phyloP scores from a whole-genome alignment of 2,797 vertebrate genomes.

The Manis pentadactyla region DNA sequence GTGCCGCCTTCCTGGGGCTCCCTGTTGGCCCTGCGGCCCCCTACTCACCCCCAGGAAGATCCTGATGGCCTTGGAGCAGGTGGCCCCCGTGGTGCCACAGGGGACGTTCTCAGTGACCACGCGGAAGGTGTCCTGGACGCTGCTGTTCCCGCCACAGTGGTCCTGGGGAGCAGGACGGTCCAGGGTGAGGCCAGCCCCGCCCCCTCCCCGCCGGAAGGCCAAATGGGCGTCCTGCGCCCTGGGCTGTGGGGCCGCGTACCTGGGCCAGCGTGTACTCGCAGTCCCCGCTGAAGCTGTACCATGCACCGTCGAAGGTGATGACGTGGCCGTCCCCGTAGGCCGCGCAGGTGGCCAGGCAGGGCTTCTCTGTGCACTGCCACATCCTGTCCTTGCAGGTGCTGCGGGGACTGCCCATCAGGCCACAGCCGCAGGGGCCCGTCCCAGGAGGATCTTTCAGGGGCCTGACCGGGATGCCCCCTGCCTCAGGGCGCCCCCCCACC shows the following conservation, averaged over 20 bases:
- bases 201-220: too few species aligned
- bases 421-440: fast-evolving
- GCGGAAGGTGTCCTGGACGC: slow-evolving; percentile 88
- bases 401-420: background rate
- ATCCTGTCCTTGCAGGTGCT: slow-evolving; percentile 91
- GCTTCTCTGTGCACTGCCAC: slow-evolving; percentile 91
- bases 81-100: slow-evolving; percentile 94
- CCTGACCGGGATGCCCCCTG: background rate
- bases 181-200: background rate
- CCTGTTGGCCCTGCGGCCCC: fast-evolving
- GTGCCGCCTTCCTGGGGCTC: fast-evolving
- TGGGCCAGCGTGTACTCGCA: slow-evolving; percentile 96
- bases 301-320: slow-evolving; percentile 94
- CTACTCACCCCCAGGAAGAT: slow-evolving; percentile 91
- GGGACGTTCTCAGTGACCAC: slow-evolving; percentile 95
- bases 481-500: fast-evolving
- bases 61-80: slow-evolving; percentile 96
- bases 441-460: background rate
- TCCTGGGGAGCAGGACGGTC: slow-evolving; percentile 85
- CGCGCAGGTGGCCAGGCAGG: slow-evolving; percentile 91
- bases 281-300: slow-evolving; percentile 93
- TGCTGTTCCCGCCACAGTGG: slow-evolving; percentile 86
- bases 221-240: too few species aligned
- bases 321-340: slow-evolving; percentile 96
- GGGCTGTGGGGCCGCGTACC: slow-evolving; percentile 83